Percentiles rank a stretch among this genome's conserved stretches.
These are phyloP conservation scores for Metalampra italica DNA, from an alignment of 2,888 invertebrate species.

Conservation along the genomic window DNA sequence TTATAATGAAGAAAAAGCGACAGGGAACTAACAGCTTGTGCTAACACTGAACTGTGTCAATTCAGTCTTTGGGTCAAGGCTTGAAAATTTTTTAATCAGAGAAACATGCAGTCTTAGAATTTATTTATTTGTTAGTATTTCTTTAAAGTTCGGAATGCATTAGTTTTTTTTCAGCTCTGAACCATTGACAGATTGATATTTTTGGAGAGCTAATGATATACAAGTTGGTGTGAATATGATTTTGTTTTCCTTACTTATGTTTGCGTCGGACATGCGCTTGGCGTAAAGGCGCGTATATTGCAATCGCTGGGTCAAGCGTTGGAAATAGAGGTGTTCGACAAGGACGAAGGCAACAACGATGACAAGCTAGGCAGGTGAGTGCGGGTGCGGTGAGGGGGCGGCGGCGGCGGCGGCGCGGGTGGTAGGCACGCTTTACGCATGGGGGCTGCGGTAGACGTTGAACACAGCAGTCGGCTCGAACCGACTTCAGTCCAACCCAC, in stretches of 20 bases:
- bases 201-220: conserved; percentile 14
- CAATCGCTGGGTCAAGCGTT: conserved; percentile 85
- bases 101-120: too few relatives aligned
- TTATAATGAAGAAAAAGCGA: too few relatives aligned
- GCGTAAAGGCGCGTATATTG: conserved; percentile 76
- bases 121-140: too few relatives aligned
- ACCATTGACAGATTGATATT: too few relatives aligned
- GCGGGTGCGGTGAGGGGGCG: conserved; percentile 19
- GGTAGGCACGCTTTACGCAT: conserved; percentile 1
- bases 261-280: conserved; percentile 65
- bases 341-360: conserved; percentile 91
- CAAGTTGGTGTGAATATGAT: conserved; percentile 52
- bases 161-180: too few relatives aligned
- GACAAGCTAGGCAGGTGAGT: conserved; percentile 93
- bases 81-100: too few relatives aligned
- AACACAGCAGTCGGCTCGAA: not conserved
- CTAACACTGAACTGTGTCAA: too few relatives aligned
- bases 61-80: too few relatives aligned
- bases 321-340: conserved; percentile 89
- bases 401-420: conserved; percentile 21
- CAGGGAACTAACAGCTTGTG: too few relatives aligned
- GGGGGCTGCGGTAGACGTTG: too few relatives aligned
- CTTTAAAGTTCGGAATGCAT: too few relatives aligned
- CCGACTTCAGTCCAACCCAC: too few relatives aligned
- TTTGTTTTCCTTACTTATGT: conserved; percentile 73